A percentile compares a stretch with the other conserved stretches of the same genome.
Conservation (phyloP, 2,888 invertebrate genomes). For the Tanypteryx hageni region DNA sequence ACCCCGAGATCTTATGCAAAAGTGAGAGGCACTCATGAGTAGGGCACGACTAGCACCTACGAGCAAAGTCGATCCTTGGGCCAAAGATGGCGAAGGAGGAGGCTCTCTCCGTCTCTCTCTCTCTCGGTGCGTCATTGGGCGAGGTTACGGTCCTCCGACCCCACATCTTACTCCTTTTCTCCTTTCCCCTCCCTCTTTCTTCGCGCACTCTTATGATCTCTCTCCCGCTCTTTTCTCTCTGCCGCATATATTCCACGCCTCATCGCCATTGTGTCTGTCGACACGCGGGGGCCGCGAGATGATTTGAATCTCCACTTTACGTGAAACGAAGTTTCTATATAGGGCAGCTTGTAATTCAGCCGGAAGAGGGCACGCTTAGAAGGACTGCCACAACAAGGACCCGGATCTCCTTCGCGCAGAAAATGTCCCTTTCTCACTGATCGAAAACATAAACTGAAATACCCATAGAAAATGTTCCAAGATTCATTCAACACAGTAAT, state of each 20-base stretch:
- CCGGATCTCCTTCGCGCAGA: neutral
- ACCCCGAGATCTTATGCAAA: neutral
- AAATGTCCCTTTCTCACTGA: neutral
- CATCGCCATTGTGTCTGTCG: conserved; percentile 17
- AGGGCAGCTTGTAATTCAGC: neutral
- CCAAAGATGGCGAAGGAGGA: conserved; percentile 37
- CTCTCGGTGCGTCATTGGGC: conserved; percentile 21
- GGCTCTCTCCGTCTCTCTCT: neutral
- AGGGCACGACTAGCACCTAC: neutral
- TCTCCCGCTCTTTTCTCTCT: no score
- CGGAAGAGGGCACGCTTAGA: neutral
- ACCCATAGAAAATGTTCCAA: neutral
- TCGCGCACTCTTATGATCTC: neutral
- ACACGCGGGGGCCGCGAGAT: neutral
- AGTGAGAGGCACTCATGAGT: neutral
- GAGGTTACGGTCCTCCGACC: neutral
- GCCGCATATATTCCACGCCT: neutral
- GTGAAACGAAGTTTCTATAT: neutral
- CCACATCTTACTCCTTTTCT: neutral
- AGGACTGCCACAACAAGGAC: neutral
- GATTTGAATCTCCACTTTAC: neutral
- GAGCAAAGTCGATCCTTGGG: neutral
- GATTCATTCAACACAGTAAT: neutral
- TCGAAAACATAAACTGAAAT: neutral
- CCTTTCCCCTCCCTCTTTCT: neutral